A percentile compares a stretch with the other conserved stretches of the same genome.
These are phyloP conservation scores for Galaxea fascicularis DNA, from an alignment of 92 coral and sea anemone genomes.

Conservation along the genomic window DNA sequence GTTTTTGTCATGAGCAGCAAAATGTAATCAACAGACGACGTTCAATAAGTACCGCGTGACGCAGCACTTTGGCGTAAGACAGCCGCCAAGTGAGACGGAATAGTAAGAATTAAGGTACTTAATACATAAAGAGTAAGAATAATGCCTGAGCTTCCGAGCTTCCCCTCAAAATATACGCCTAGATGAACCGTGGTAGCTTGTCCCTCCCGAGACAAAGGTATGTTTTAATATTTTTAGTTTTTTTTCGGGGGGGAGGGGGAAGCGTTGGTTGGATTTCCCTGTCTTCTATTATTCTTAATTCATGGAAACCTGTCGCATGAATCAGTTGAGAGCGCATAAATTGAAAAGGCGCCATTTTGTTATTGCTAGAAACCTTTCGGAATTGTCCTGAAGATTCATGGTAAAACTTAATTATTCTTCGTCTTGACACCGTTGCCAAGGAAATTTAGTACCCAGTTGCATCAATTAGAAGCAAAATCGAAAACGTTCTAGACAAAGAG, in stretches of 20 bases:
- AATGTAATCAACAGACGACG: not conserved
- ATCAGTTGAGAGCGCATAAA: not conserved
- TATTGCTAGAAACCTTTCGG: constrained; percentile 24
- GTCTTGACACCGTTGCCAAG: constrained; percentile 29
- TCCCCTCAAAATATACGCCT: too few relatives aligned
- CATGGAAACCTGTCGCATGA: not conserved
- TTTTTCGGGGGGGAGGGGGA: too few relatives aligned
- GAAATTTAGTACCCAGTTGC: constrained; percentile 12
- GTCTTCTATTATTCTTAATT: constrained; percentile 3
- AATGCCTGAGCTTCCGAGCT: too few relatives aligned
- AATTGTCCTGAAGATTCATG: not conserved
- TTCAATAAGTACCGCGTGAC: not conserved
- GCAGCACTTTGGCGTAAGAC: not conserved
- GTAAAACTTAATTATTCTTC: not conserved
- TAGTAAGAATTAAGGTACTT: too few relatives aligned
- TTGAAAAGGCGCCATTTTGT: not conserved
- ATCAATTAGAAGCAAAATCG: constrained; percentile 30
- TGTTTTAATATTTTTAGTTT: too few relatives aligned
- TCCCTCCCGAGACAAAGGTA: too few relatives aligned
- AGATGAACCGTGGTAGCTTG: too few relatives aligned
- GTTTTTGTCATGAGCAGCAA: not conserved
- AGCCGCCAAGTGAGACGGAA: too few relatives aligned
- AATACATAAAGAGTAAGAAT: too few relatives aligned
- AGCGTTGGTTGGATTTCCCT: too few relatives aligned
- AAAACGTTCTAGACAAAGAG: constrained; percentile 4